Base-by-base conservation (phyloP, 2,797 vertebrate species). In the Peromyscus attwateri region DNA sequence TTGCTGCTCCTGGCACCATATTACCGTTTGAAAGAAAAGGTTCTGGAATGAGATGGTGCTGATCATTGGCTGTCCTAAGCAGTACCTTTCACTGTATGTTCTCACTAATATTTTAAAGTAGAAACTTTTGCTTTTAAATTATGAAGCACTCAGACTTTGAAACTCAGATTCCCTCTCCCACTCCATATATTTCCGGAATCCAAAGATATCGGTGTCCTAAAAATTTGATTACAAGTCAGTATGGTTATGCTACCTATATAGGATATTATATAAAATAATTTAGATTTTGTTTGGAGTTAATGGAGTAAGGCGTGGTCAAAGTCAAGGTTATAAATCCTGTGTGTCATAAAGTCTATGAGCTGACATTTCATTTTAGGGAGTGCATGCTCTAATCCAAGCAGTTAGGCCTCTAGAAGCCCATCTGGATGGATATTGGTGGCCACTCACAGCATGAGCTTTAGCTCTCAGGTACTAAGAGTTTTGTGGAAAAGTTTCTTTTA, bases 91-190 rank as follows among this genome's bases (percentile, higher is more conserved):
- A 89, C 43, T 94, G 95, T 92, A 87, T 0, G 46, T 73, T 92
- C 81, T 93, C 89, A 92, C 84, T 87, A 87, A 96, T 75, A 40
- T 82, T 43, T 82, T 64, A 95, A 90, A 95, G 62, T 1, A 81
- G 91, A 95, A 97, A 97, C 79, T 49, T 94, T 95, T 95, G 89
- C 76, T 55, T 94, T 95, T 95, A 91, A 91, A 49, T 94, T 92
- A 91, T 23, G 37, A 87, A 94, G n/a, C 66, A 82, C 76, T 93
- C 94, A 94, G 87, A 95, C 1, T 1, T n/a, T 76, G 84, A 92
- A 87, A 95, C 64, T 71, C 31, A 6, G 76, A 76, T 49, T 96
- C 57, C 94, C 88, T 27, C 3, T 0, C 16, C 17, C 2, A 37
- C 0, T 40, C 31, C 82, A 88, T 82, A 70, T 46, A 29, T 60